Evolutionary conservation across 2,113 vertebrate genomes (phyloP), one percentile per base, ranked within the genome.

Genomic region (Scortum barcoo): DNA sequence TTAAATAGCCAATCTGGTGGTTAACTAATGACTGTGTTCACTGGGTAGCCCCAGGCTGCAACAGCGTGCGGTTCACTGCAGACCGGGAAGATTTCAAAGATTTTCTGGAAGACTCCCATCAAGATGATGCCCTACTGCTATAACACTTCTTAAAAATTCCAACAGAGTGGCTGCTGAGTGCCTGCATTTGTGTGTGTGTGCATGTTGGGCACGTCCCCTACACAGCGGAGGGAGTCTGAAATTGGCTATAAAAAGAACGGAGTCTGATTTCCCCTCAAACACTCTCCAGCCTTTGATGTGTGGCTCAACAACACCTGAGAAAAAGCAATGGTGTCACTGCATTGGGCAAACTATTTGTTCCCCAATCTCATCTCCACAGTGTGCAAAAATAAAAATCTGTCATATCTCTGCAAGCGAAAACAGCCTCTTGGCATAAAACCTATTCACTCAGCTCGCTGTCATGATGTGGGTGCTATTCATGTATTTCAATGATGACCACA

Each of bases 1-100:
- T 94, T 93, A 94, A 93, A 95, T 94, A 94, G 92, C 90, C 85
- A 85, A 92, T 93, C 73, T 93, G 81, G 91, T 92, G 94, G 93
- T 94, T 93, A 88, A 88, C 92, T 93, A 93, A 93, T 93, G 92
- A 93, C 88, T 85, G 89, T 88, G 85, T 93, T 93, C 91, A 83
- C 80, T 88, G 85, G 58, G 76, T 82, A 88, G 90, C 89, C 86
- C 66, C 38, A 44, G 87, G 83, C 88, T 87, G 81, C 62, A 78
- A 83, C 84, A 83, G 83, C 28, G n/a, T 86, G 89, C 14, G 77
- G 86, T 90, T 90, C 71, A 22, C 72, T 85, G 65, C 54, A 86
- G 76, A 88, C 73, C 10, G 26, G 68, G 74, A 86, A 72, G 83
- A 91, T 91, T 87, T 88, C 75, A 90, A 91, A 88, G 87, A 89